phyloP scores from a whole-genome alignment of 2,113 vertebrate species.

The Synchiropus splendidus region DNA sequence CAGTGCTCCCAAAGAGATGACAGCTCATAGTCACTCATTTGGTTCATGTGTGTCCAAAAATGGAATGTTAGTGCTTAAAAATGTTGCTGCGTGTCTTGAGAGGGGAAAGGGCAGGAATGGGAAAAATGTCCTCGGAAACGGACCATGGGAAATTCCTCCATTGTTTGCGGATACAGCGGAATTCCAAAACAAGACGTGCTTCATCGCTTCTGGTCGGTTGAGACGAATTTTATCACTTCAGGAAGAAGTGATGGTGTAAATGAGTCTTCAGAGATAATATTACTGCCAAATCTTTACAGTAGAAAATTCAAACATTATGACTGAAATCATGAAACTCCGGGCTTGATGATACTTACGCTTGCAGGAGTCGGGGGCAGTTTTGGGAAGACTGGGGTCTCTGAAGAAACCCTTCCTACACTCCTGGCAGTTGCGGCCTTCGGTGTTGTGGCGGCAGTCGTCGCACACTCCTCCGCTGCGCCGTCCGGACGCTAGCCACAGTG shows the following conservation, averaged over 20 bases:
- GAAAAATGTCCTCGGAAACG: conserved; percentile 26
- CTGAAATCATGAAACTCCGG: no score
- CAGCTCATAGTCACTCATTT: conserved; percentile 8
- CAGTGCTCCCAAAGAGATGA: conserved; percentile 8
- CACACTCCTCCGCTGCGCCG: conserved; percentile 82
- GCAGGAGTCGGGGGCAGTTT: conserved; percentile 78
- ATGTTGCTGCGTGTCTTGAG: conserved; percentile 12
- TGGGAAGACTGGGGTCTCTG: conserved; percentile 71
- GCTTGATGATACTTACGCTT: conserved; percentile 82
- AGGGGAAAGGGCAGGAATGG: conserved; percentile 27
- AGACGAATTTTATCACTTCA: no score
- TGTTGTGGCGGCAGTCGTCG: conserved; percentile 80
- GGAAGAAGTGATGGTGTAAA: no score
- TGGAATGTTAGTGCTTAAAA: conserved; percentile 28
- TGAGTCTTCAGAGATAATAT: no score
- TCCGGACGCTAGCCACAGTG: conserved; percentile 72
- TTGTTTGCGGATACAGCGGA: conserved; percentile 40
- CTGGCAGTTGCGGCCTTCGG: conserved; percentile 82
- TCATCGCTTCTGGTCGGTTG: no score
- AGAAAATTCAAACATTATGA: no score
- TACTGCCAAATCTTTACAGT: no score
- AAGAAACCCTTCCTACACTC: conserved; percentile 82
- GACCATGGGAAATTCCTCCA: conserved; percentile 43
- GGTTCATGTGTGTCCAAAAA: conserved; percentile 30
- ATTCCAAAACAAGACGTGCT: conserved; percentile 32